These are phyloP conservation scores for Platycheirus rosarum DNA, from an alignment of 2,888 invertebrate genomes.

Conservation along the genomic window DNA sequence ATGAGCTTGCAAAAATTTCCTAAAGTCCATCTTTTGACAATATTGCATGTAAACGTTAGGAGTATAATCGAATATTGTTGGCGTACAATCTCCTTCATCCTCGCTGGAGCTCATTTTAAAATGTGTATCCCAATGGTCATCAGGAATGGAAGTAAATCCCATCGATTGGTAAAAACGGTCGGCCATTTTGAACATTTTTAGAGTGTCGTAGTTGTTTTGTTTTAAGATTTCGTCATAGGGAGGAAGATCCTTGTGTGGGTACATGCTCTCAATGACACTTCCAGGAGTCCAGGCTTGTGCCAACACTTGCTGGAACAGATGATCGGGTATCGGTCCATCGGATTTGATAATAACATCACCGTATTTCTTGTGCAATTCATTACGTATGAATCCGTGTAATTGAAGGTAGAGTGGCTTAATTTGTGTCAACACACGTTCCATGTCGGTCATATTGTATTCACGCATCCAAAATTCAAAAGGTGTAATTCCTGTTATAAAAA, in stretches of 20 bases:
- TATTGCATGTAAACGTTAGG: conserved; percentile 17
- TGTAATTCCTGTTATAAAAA: too few species aligned
- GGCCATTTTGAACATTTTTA: conserved; percentile 14
- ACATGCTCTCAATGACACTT: conserved; percentile 9
- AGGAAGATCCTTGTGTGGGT: conserved; percentile 10
- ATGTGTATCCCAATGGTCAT: neutral
- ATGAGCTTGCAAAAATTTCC: conserved; percentile 53
- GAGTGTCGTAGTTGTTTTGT: neutral
- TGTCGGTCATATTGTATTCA: conserved; percentile 82
- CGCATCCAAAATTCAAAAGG: neutral
- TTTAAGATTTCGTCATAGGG: conserved; percentile 1
- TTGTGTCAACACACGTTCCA: conserved; percentile 87
- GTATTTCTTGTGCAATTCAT: too few species aligned
- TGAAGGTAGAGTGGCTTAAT: conserved; percentile 90
- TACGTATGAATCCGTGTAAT: conserved; percentile 78
- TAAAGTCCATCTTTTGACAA: conserved; percentile 43
- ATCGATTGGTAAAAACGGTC: conserved; percentile 40
- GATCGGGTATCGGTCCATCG: conserved; percentile 88
- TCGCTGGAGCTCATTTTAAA: conserved; percentile 6
- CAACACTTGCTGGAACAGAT: conserved; percentile 77
- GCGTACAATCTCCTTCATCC: conserved; percentile 42
- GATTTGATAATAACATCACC: conserved; percentile 85
- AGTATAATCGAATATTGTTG: neutral
- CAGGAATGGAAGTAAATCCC: conserved; percentile 15
- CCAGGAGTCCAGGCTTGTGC: conserved; percentile 30